Base-by-base conservation (phyloP, 1,140 invertebrate species). In the honey bee (Apis mellifera) region DNA sequence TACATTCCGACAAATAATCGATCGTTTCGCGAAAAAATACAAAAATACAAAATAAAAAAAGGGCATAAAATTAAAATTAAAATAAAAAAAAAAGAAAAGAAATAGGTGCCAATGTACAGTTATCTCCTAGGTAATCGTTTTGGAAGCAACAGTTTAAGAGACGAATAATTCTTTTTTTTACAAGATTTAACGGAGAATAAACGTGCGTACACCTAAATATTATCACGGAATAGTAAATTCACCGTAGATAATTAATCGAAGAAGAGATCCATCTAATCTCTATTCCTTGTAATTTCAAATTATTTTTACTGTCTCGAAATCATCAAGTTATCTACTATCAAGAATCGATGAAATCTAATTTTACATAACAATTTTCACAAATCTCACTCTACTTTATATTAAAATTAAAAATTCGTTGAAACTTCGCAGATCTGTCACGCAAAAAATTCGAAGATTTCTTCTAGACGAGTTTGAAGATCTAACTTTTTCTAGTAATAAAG, bases 71-170 rank as follows among this genome's bases (percentile, higher is more conserved):
- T 42, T 42, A 42, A 42, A 42, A 42, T 7, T 42, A 32, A 32
- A 32, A n/a, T n/a, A n/a, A n/a, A n/a, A 42, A 42, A 42, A 42
- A 42, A 42, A 32, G 3, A 69, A 42, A 57, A 48, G 42, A 71
- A 55, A 52, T 62, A 59, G 71, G 77, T 85, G 72, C 84, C 78
- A 82, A 82, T 42, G 48, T 68, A 66, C 55, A 54, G 59, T 54
- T 48, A 54, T 71, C 65, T 59, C 12, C 21, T 52, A 19, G n/a
- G 9, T 12, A 17, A 17, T 57, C 50, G 26, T 48, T 23, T 13
- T 50, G 21, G 2, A 32, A 50, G 12, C 8, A 48, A 42, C 7
- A 15, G 13, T n/a, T 48, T 15, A 15, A 15, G 15, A 2, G 13
- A 69, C 42, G 21, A 50, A 9, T 50, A 50, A 42, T 42, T 9